Evolutionary conservation across 2,888 invertebrate genomes (phyloP).

Genomic region (Plusia festucae): DNA sequence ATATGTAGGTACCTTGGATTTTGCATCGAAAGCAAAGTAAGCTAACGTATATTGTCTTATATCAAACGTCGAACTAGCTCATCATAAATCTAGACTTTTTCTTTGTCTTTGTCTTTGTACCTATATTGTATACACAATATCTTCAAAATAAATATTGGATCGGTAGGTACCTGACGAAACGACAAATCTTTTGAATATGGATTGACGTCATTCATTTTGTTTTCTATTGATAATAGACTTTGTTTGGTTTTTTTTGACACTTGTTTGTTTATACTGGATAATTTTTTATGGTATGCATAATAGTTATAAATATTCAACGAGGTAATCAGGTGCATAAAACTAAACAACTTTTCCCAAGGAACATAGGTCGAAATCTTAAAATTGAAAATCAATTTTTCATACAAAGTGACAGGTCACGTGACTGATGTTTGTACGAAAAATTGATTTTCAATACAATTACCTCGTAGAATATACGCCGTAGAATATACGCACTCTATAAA

Average conservation of each 20-base stretch:
- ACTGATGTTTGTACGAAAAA: too few relatives aligned
- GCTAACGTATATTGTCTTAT: not conserved
- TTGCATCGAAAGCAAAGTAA: constrained; percentile 1
- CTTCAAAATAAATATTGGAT: not conserved
- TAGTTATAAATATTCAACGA: too few relatives aligned
- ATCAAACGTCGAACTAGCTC: not conserved
- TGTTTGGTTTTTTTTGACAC: not conserved
- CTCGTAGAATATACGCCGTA: too few relatives aligned
- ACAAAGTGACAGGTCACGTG: too few relatives aligned
- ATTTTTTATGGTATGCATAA: too few relatives aligned
- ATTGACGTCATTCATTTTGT: not conserved
- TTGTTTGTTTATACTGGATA: too few relatives aligned
- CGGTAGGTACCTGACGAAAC: not conserved
- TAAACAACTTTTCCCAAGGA: too few relatives aligned
- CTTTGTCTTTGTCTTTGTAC: not conserved
- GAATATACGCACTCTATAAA: too few relatives aligned
- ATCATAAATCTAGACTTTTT: constrained; percentile 2
- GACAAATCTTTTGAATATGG: not conserved
- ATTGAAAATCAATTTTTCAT: too few relatives aligned
- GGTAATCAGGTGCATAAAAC: too few relatives aligned
- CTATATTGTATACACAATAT: not conserved
- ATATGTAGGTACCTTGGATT: not conserved
- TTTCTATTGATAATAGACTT: not conserved
- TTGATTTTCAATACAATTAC: too few relatives aligned
- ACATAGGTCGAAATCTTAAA: too few relatives aligned